Evolutionary conservation across 2,113 vertebrate genomes (phyloP).

Genomic region (Dermatemys mawii): DNA sequence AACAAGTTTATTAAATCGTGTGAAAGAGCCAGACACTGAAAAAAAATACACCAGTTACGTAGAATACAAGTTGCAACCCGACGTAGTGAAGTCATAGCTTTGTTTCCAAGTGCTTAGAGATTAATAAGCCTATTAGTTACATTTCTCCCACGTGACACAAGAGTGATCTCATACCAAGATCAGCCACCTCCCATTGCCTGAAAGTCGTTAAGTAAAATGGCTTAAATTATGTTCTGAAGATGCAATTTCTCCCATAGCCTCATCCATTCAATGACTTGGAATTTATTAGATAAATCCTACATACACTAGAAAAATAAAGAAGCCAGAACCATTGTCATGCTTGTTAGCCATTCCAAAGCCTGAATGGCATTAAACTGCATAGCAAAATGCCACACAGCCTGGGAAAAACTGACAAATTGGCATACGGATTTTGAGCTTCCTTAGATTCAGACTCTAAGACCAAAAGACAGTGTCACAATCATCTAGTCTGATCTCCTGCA

Average conservation of each 20-base stretch:
- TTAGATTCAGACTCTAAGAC: not conserved
- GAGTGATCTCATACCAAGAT: not conserved
- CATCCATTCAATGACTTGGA: not conserved
- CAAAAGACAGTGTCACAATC: not conserved
- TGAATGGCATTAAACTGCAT: not conserved
- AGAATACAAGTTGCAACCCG: not conserved
- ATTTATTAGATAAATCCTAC: not conserved
- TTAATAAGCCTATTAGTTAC: not conserved
- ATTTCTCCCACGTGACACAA: not conserved
- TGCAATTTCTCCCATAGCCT: not conserved
- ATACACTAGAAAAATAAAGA: not conserved
- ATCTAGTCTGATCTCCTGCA: not conserved
- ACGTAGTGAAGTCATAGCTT: not conserved
- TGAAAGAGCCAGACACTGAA: not conserved
- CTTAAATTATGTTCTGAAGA: not conserved
- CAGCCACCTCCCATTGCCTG: fast-evolving
- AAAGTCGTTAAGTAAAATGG: not conserved
- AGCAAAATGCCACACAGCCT: not conserved
- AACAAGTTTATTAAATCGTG: not conserved
- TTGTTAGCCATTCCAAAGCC: fast-evolving
- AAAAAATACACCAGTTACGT: not conserved
- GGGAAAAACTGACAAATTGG: not conserved
- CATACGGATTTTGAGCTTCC: fast-evolving
- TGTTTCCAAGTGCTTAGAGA: not conserved
- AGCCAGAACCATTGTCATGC: fast-evolving